Evolutionary conservation across 1,140 invertebrate species (phyloP).

Genomic region (Ceratoteleas bidentatus): DNA sequence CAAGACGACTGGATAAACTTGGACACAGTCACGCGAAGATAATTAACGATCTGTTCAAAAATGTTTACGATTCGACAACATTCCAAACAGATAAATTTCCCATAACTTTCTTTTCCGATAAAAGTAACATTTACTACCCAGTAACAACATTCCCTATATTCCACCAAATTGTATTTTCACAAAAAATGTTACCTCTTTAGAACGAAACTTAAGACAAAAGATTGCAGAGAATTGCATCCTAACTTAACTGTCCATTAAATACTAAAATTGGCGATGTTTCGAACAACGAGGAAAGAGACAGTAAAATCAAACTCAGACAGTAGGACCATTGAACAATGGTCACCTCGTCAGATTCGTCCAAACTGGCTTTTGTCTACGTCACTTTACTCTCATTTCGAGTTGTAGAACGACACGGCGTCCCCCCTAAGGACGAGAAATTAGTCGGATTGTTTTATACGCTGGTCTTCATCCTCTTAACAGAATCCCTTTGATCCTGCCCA

Average conservation of each 20-base stretch:
- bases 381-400: constrained; percentile 17
- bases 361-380: constrained; percentile 15
- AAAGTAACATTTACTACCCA: too few relatives aligned
- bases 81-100: too few relatives aligned
- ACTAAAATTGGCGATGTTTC: too few relatives aligned
- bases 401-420: neutral
- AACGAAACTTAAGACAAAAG: too few relatives aligned
- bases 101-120: too few relatives aligned
- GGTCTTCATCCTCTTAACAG: constrained; percentile 62
- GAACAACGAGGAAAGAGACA: neutral
- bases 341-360: neutral
- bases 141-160: too few relatives aligned
- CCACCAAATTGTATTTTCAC: too few relatives aligned
- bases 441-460: constrained; percentile 65
- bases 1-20: neutral
- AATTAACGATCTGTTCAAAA: neutral
- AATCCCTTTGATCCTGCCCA: constrained; percentile 61
- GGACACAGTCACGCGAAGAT: neutral
- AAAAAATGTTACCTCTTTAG: too few relatives aligned
- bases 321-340: constrained; percentile 3
- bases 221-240: too few relatives aligned
- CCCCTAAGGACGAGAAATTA: constrained; percentile 47
- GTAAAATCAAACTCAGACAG: neutral
- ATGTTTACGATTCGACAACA: too few relatives aligned
- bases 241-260: too few relatives aligned